A percentile compares a stretch with the other conserved stretches of the same genome.
Evolutionary conservation across 2,888 invertebrate genomes (phyloP).

Genomic region (Campoplex capitator): DNA sequence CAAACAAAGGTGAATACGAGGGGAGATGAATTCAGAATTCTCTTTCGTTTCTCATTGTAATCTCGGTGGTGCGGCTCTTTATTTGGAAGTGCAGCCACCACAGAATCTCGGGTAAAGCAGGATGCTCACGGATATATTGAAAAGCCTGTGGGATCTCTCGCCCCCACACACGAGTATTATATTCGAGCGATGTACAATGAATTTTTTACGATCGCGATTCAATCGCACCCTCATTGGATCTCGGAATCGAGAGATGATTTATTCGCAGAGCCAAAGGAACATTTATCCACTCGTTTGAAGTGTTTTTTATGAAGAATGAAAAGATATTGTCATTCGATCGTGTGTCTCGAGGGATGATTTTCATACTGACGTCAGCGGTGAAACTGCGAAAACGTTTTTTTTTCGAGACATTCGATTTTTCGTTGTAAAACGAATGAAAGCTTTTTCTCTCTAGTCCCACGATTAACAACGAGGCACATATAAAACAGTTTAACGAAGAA

Average conservation of each 20-base stretch:
- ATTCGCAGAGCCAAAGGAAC: not conserved
- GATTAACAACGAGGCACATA: not conserved
- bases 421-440: not conserved
- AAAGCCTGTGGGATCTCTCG: not conserved
- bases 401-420: not conserved
- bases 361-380: not conserved
- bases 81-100: constrained; percentile 34
- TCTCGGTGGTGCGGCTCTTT: constrained; percentile 36
- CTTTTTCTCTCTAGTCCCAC: not conserved
- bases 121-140: constrained; percentile 3
- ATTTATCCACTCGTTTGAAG: not conserved
- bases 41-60: constrained; percentile 36
- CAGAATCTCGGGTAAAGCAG: constrained; percentile 12
- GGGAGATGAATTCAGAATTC: constrained; percentile 16
- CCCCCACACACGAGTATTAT: constrained; percentile 27
- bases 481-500: not conserved
- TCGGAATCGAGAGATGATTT: not conserved
- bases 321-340: not conserved
- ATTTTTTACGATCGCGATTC: constrained; percentile 27
- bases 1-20: not conserved
- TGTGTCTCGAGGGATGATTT: not conserved
- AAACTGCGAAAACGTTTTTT: not conserved
- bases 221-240: not conserved
- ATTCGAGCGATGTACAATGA: constrained; percentile 32
- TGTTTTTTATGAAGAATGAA: not conserved